phyloP scores from a whole-genome alignment of 2,888 invertebrate species.

The Diarsia dahlii region DNA sequence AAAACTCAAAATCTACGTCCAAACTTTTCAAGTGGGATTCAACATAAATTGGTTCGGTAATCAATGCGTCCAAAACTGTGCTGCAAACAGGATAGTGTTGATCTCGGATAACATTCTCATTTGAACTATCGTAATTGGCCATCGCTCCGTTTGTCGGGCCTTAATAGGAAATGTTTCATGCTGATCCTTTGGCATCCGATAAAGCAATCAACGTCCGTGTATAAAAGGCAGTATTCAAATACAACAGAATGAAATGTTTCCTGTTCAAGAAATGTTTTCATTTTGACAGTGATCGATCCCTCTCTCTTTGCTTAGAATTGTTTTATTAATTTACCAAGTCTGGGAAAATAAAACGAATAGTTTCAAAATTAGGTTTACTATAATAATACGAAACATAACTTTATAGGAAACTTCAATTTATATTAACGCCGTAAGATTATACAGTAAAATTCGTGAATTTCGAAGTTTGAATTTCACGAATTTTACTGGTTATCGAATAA shows the following conservation, averaged over 20 bases:
- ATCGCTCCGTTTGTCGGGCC: slow-evolving; percentile 35
- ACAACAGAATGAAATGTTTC: not conserved
- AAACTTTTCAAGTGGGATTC: not conserved
- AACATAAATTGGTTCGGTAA: slow-evolving; percentile 29
- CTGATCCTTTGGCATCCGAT: slow-evolving; percentile 23
- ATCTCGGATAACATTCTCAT: slow-evolving; percentile 46
- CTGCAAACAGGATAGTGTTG: slow-evolving; percentile 18
- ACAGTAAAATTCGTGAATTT: not conserved
- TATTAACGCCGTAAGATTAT: not conserved
- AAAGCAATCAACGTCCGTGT: slow-evolving; percentile 22
- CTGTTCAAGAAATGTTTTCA: not conserved
- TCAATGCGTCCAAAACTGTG: slow-evolving; percentile 2
- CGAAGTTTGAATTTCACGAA: too few species aligned
- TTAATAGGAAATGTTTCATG: slow-evolving; percentile 40
- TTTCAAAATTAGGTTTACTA: not conserved
- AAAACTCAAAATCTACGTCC: not conserved
- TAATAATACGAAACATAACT: not conserved
- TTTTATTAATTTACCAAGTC: not conserved
- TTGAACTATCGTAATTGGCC: slow-evolving; percentile 49
- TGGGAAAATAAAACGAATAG: not conserved
- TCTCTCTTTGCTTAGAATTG: not conserved
- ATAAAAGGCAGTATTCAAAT: slow-evolving; percentile 12
- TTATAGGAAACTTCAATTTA: not conserved
- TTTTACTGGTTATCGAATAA: not conserved
- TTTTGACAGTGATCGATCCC: not conserved